Base-by-base conservation (phyloP, 2,113 vertebrate species). In the Tetraodon nigroviridis region DNA sequence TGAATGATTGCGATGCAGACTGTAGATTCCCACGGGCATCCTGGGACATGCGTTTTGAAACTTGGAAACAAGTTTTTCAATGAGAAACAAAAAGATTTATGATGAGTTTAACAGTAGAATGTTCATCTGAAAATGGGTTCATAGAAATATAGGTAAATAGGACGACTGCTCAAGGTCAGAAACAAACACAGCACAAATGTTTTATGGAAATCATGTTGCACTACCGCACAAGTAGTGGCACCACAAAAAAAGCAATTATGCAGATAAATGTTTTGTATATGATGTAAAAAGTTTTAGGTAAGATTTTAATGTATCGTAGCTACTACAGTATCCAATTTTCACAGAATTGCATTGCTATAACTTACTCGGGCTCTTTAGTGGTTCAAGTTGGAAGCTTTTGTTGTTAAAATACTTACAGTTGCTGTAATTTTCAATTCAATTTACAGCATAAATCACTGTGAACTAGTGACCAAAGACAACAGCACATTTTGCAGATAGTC, bases 251-350 rank as follows among this genome's bases (percentile, higher is more conserved):
- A 87, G 81, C 86, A 88, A 84, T 88, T 89, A 86, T 81, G 77
- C 70, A 64, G 75, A 75, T 84, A 53, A 85, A 81, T 83, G 66
- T 84, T 71, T 84, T 90, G 90, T 90, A 90, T 75, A 90, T 91
- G 87, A 79, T 92, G 90, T 91, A 91, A 86, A 90, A 89, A 87
- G 69, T 69, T 74, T 68, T 83, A 73, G 75, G 60, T 76, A 65
- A 73, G 77, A 81, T 46, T 54, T 59, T 79, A 71, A 80, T 71
- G 61, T 81, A 67, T 80, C 79, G 68, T 84, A 80, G 82, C 58
- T 51, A 19, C 59, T 71, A 27, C 24, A 27, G 24, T 27, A 72
- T 82, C 51, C 57, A 62, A 48, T 65, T 55, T 67, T 65, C 52
- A 54, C 27, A 61, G 44, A 58, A 48, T 47, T 69, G 62, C 55